Evolutionary conservation across 2,888 invertebrate genomes (phyloP).

Genomic region (Pilophorus perplexus): DNA sequence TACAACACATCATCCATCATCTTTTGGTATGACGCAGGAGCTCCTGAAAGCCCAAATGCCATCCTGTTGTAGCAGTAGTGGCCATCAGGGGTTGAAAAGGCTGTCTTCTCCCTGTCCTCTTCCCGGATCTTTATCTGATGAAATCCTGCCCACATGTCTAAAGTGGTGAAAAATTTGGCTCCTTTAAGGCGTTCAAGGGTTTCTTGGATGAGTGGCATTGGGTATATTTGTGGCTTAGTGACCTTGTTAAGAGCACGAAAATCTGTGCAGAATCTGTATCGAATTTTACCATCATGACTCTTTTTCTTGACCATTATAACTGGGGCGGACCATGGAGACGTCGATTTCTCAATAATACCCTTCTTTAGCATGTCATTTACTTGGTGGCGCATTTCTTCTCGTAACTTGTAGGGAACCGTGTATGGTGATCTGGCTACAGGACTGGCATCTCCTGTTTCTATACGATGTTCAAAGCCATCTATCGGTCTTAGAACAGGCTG

Average conservation of each 20-base stretch:
- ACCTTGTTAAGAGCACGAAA: not conserved
- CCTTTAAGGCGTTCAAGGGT: not conserved
- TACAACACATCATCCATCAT: not conserved
- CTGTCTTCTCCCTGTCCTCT: not conserved
- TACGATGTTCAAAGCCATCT: constrained; percentile 22
- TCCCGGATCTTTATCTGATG: not conserved
- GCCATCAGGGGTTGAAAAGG: not conserved
- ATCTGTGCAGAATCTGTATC: not conserved
- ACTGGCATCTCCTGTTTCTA: not conserved
- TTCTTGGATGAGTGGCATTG: not conserved
- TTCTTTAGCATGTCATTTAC: not conserved
- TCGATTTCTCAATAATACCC: not conserved
- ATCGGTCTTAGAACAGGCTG: no score
- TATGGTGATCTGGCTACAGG: not conserved
- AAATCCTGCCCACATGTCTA: not conserved
- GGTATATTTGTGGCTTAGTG: not conserved
- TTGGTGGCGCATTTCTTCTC: not conserved
- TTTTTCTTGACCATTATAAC: not conserved
- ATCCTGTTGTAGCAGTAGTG: not conserved
- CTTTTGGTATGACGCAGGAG: not conserved
- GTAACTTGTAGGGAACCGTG: not conserved
- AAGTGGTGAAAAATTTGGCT: not conserved
- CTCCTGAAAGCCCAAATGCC: not conserved
- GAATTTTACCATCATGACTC: not conserved
- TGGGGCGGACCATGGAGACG: not conserved